Evolutionary conservation across 2,888 invertebrate genomes (phyloP), one percentile per base, ranked within the genome.

Genomic region (Drosophila monieri): DNA sequence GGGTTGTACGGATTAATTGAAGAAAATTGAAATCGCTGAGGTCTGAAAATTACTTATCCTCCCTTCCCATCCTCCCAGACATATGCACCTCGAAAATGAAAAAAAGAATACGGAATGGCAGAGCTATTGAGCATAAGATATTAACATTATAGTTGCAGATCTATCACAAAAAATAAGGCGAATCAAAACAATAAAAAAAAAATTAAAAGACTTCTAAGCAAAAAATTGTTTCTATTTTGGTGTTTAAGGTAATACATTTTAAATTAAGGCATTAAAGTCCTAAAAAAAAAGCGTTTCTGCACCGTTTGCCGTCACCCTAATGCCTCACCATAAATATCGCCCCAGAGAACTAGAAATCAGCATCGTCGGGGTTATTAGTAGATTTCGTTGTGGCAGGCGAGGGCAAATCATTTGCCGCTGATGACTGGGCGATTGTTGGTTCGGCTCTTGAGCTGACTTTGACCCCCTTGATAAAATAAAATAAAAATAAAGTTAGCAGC

Each of bases 391-490:
- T 60, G 62, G 44, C 58, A 58, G 77, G 73, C 77, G 77, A 81
- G 68, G 84, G 69, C 65, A 75, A 60, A 53, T 53, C 18, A n/a
- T 55, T 74, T 68, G 44, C 47, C 51, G 62, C 71, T 76, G 85
- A 85, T 85, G 84, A 85, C 85, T 74, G 66, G 76, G 79, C 74
- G 73, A 72, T 76, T 59, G 49, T 43, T 35, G 55, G 35, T 72
- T 75, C 71, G 67, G 67, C 60, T 71, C 75, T 71, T 65, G 67
- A 70, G 61, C 72, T 75, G 87, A 79, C 87, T 88, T 87, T 87
- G 87, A 87, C 88, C 88, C 76, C 77, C 70, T 76, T 81, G 67
- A 69, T 71, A 55, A 65, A 41, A 18, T 21, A 21, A 43, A 43
- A 5, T 21, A 15, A 15, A 15, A 15, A 18, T 41, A 10, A 41